Percentiles rank a stretch among this genome's conserved stretches.
Conservation (phyloP, 1,140 invertebrate genomes). For the Phortica variegata region DNA sequence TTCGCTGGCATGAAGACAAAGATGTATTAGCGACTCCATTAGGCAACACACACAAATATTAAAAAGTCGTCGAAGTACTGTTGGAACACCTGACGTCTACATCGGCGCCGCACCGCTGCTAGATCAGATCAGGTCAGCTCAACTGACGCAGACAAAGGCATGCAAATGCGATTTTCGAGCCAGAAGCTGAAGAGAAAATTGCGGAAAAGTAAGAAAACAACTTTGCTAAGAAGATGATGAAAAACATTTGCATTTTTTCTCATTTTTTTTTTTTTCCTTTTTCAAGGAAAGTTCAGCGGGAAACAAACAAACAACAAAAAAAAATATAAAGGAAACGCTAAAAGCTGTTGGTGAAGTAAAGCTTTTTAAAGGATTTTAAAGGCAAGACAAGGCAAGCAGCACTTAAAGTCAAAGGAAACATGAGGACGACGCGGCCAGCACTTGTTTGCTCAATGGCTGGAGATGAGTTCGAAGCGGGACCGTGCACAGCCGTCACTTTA, state of each 20-base stretch:
- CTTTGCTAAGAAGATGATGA: slow-evolving; percentile 50
- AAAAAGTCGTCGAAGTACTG: too few species aligned
- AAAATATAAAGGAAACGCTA: too few species aligned
- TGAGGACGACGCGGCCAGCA: too few species aligned
- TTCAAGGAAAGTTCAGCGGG: too few species aligned
- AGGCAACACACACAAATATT: slow-evolving; percentile 30
- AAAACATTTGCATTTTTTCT: slow-evolving; percentile 44
- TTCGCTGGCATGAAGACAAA: too few species aligned
- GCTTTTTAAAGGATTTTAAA: slow-evolving; percentile 52
- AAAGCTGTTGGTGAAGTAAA: slow-evolving; percentile 13
- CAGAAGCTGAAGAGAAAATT: too few species aligned
- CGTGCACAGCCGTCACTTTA: slow-evolving; percentile 43
- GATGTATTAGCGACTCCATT: slow-evolving; percentile 31
- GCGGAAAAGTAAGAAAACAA: slow-evolving; percentile 43
- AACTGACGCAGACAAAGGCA: slow-evolving; percentile 46
- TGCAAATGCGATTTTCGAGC: slow-evolving; percentile 42
- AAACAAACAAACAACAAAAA: too few species aligned
- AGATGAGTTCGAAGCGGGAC: too few species aligned
- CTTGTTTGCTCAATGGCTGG: too few species aligned
- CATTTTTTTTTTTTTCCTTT: too few species aligned
- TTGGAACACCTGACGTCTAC: slow-evolving; percentile 45
- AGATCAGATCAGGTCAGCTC: slow-evolving; percentile 29
- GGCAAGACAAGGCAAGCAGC: slow-evolving; percentile 13
- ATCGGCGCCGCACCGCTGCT: background rate
- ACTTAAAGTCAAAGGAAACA: too few species aligned